Percentiles rank a stretch among this genome's conserved stretches.
Conservation (phyloP, 2,113 vertebrate genomes). For the Pteruthius melanotis region DNA sequence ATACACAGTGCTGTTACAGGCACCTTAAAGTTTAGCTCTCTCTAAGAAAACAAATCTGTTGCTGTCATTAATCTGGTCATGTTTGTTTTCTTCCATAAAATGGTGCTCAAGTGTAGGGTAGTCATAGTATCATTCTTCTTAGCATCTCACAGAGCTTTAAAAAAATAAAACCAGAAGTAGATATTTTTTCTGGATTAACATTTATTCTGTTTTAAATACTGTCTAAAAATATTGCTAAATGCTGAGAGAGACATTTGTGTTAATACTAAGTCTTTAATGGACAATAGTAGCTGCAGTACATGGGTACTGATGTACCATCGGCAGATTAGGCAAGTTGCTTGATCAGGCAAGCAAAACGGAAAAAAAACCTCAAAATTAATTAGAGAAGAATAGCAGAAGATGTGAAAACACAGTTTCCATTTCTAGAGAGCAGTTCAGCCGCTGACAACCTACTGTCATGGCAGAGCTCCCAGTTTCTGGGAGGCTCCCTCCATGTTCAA, state of each 20-base stretch:
- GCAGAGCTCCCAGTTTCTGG: not conserved
- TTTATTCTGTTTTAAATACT: not conserved
- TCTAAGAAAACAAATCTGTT: not conserved
- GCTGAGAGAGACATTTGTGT: not conserved
- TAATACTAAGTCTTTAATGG: not conserved
- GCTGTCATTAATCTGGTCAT: not conserved
- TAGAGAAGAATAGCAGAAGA: not conserved
- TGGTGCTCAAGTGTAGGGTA: not conserved
- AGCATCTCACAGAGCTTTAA: not conserved
- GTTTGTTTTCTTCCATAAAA: not conserved
- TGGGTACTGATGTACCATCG: no score
- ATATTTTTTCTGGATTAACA: not conserved
- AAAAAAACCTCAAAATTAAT: fast-evolving
- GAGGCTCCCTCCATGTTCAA: not conserved
- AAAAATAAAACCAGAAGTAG: not conserved
- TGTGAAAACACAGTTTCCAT: not conserved
- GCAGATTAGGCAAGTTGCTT: not conserved
- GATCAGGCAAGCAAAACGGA: fast-evolving
- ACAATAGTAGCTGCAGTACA: not conserved
- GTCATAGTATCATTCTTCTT: not conserved
- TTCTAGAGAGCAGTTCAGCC: not conserved
- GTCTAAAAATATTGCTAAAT: not conserved
- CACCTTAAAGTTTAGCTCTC: fast-evolving
- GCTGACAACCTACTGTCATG: not conserved
- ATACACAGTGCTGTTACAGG: not conserved